phyloP scores from a whole-genome alignment of 2,888 invertebrate species.

The Tribolium freemani region DNA sequence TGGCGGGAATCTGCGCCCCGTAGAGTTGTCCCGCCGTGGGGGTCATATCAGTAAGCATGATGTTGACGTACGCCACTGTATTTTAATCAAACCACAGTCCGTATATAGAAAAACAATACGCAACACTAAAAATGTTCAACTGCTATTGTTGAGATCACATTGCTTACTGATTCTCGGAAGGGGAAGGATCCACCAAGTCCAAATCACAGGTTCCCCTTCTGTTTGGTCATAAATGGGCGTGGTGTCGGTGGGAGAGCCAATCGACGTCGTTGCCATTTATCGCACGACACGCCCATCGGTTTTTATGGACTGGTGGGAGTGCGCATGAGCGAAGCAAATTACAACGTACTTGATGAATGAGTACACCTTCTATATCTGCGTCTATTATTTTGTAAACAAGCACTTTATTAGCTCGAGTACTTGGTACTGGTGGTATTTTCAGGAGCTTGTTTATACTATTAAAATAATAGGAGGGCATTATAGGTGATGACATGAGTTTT shows the following conservation, averaged over 20 bases:
- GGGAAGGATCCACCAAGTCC: conserved; percentile 56
- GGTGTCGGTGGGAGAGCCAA: conserved; percentile 52
- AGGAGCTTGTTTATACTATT: conserved; percentile 54
- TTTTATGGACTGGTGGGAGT: conserved; percentile 54
- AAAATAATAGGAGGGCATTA: conserved; percentile 48
- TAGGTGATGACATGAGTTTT: conserved; percentile 49
- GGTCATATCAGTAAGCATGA: conserved; percentile 75
- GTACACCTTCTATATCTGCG: conserved; percentile 49
- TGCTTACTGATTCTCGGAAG: conserved; percentile 67
- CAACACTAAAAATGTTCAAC: conserved; percentile 49
- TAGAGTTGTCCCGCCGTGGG: conserved; percentile 74
- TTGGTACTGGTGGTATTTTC: conserved; percentile 58
- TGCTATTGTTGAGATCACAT: conserved; percentile 67
- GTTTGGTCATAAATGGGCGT: conserved; percentile 52
- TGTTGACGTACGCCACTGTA: conserved; percentile 49
- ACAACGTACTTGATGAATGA: conserved; percentile 28
- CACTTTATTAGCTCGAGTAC: conserved; percentile 63
- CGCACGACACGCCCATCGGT: conserved; percentile 58
- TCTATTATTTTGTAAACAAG: conserved; percentile 68
- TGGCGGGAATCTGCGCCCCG: conserved; percentile 73
- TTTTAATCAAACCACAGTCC: conserved; percentile 10
- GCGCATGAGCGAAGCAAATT: conserved; percentile 55
- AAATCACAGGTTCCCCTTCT: conserved; percentile 68
- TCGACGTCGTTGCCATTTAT: conserved; percentile 63
- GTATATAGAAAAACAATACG: conserved; percentile 20